A percentile compares a stretch with the other conserved stretches of the same genome.
Conservation (phyloP, 23 tunicate species). For the Diplosoma virens region DNA sequence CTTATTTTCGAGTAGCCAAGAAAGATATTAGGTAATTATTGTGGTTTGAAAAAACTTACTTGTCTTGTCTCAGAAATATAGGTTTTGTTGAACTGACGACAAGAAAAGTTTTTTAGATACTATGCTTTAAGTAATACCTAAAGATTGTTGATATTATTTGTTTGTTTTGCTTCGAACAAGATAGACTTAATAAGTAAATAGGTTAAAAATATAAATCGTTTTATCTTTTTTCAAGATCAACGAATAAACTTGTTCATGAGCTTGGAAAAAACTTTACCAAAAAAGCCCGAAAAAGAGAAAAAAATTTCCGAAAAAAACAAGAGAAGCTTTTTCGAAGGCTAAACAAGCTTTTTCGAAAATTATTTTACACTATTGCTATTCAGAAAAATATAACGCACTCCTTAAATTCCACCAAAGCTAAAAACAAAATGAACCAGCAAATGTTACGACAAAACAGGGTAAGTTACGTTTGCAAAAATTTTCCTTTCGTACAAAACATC, state of each 20-base stretch:
- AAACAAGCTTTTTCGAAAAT: not conserved
- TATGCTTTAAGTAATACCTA: too few relatives aligned
- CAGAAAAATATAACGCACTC: not conserved
- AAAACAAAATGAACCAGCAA: slow-evolving; percentile 47
- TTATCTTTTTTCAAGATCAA: too few relatives aligned
- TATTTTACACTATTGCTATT: not conserved
- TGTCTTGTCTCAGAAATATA: too few relatives aligned
- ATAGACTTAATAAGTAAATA: too few relatives aligned
- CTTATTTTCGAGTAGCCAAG: not conserved
- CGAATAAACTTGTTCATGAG: not conserved
- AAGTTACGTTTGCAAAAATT: too few relatives aligned
- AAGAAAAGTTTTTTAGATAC: too few relatives aligned
- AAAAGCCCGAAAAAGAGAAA: not conserved
- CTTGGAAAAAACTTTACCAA: not conserved
- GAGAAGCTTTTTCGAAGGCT: not conserved
- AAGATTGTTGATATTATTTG: too few relatives aligned
- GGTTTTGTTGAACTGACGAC: too few relatives aligned
- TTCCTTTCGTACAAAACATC: too few relatives aligned
- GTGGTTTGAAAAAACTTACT: not conserved
- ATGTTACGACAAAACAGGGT: slow-evolving; percentile 45
- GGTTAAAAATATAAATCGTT: too few relatives aligned
- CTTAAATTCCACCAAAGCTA: not conserved
- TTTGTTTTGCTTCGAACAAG: too few relatives aligned
- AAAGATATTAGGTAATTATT: slow-evolving; percentile 31
- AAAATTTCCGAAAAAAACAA: not conserved